Percentiles rank a stretch among this genome's conserved stretches.
phyloP scores from a whole-genome alignment of 2,888 invertebrate genomes.

The Campoplex nolae region DNA sequence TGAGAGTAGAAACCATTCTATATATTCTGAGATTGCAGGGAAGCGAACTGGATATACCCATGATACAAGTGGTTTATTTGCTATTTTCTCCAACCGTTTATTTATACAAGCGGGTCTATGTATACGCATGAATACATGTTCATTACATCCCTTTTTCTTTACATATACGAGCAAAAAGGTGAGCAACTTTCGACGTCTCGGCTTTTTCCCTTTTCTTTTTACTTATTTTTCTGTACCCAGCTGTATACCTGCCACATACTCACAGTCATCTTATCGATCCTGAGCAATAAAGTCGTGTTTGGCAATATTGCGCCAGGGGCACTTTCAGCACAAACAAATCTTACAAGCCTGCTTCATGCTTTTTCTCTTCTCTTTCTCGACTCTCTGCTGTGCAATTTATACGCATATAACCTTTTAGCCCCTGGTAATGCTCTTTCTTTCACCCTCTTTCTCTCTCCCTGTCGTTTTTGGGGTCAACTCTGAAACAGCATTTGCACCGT shows the following conservation, averaged over 20 bases:
- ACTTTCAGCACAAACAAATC: slow-evolving; percentile 67
- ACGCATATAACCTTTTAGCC: neutral
- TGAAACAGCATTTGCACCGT: slow-evolving; percentile 45
- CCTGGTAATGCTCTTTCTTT: slow-evolving; percentile 10
- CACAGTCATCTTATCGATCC: slow-evolving; percentile 61
- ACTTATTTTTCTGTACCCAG: slow-evolving; percentile 29
- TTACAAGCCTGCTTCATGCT: slow-evolving; percentile 48
- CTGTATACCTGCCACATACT: slow-evolving; percentile 21
- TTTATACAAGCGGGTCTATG: neutral
- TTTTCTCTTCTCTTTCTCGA: slow-evolving; percentile 42
- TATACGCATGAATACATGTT: neutral
- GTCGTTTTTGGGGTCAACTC: slow-evolving; percentile 42
- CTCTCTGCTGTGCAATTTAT: slow-evolving; percentile 1
- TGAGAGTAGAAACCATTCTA: slow-evolving; percentile 15
- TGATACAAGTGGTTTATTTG: neutral
- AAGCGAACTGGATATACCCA: neutral
- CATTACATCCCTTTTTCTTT: neutral
- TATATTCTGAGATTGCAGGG: neutral
- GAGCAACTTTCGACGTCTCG: neutral
- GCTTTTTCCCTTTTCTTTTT: neutral
- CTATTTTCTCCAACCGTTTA: neutral
- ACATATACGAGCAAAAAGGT: neutral
- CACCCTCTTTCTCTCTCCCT: neutral
- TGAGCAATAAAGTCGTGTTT: slow-evolving; percentile 63
- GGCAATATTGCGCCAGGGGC: slow-evolving; percentile 64